Percentiles rank a stretch among this genome's conserved stretches.
Evolutionary conservation across 2,797 vertebrate species (phyloP).

Genomic region (Fundulus diaphanus): DNA sequence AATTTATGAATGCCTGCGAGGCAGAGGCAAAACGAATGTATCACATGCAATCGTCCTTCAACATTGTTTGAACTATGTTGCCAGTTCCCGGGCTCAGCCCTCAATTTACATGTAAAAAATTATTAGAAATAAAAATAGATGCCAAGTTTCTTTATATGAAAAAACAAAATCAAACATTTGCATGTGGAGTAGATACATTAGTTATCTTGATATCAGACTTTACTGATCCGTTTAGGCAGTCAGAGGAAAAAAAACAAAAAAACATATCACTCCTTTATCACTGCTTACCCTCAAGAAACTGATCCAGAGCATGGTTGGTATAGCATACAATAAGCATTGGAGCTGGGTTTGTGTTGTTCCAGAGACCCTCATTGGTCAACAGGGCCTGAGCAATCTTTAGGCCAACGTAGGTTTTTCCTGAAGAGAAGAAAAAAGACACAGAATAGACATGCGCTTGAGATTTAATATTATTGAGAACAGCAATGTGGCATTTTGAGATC

Average conservation of each 20-base stretch:
- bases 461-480: not conserved
- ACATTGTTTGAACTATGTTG: conserved; percentile 1
- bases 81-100: not conserved
- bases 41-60: not conserved
- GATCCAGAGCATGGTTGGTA: conserved; percentile 96
- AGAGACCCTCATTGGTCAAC: conserved; percentile 80
- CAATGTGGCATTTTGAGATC: not conserved
- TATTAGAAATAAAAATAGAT: not conserved
- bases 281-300: conserved; percentile 94
- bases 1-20: conserved; percentile 86
- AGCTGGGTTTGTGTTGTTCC: conserved; percentile 53
- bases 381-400: conserved; percentile 92
- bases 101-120: not conserved
- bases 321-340: conserved; percentile 95
- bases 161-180: conserved; percentile 15
- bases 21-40: conserved; percentile 25
- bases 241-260: not conserved
- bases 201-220: conserved; percentile 2
- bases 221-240: not conserved
- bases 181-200: not conserved
- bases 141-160: not conserved
- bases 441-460: not conserved
- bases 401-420: conserved; percentile 94
- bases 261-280: not conserved
- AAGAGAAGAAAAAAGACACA: conserved; percentile 23